These are phyloP conservation scores for Caenorhabditis sp. DNA, from an alignment of 2,888 invertebrate genomes.

Conservation along the genomic window DNA sequence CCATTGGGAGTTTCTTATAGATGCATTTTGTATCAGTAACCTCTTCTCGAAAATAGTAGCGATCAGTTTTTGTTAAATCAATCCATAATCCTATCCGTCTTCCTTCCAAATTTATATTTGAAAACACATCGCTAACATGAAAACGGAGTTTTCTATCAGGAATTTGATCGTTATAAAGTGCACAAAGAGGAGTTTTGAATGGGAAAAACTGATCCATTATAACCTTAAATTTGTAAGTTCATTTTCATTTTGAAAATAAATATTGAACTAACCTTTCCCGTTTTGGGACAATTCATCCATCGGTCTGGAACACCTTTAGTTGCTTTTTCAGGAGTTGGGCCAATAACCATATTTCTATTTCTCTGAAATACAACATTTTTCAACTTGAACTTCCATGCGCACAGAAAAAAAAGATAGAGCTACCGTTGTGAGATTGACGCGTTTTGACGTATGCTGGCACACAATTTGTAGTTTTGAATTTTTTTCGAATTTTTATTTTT, in stretches of 20 bases:
- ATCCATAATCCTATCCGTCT: conserved; percentile 91
- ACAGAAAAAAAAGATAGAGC: too few species aligned
- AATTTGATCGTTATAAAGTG: conserved; percentile 84
- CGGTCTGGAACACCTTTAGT: conserved; percentile 71
- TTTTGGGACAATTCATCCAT: conserved; percentile 74
- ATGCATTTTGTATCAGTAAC: conserved; percentile 71
- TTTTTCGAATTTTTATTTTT: conserved; percentile 4
- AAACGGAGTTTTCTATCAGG: conserved; percentile 82
- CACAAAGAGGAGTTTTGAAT: conserved; percentile 90
- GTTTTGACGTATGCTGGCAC: conserved; percentile 1
- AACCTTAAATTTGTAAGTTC: conserved; percentile 33
- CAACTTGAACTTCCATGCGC: too few species aligned
- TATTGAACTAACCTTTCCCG: conserved; percentile 71
- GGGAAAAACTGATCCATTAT: conserved; percentile 84
- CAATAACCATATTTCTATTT: conserved; percentile 24
- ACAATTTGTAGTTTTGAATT: conserved; percentile 4
- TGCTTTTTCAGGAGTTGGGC: conserved; percentile 56
- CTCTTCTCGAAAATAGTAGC: conserved; percentile 87
- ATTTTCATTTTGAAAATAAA: not conserved
- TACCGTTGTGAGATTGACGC: conserved; percentile 8
- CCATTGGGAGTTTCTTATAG: conserved; percentile 79
- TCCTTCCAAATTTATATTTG: conserved; percentile 30
- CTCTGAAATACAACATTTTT: not conserved
- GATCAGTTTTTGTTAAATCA: conserved; percentile 90
- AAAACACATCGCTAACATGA: conserved; percentile 85